These are phyloP conservation scores for Portunus trituberculatus DNA, from an alignment of 1,140 invertebrate genomes.

Conservation along the genomic window DNA sequence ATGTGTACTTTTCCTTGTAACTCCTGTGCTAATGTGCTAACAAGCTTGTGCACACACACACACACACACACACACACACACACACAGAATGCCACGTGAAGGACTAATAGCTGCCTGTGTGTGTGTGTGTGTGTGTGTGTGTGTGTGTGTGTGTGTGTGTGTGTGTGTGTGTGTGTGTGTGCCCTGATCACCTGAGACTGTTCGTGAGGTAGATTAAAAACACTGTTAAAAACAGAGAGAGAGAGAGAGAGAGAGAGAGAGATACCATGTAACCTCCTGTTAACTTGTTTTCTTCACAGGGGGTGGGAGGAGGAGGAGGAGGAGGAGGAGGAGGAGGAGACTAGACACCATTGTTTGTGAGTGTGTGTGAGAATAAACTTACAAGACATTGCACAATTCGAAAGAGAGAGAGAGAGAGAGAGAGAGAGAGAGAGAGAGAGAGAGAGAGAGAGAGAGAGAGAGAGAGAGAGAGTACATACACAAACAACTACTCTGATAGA, in stretches of 20 bases:
- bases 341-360: too few species aligned
- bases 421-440: too few species aligned
- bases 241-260: not conserved
- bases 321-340: too few species aligned
- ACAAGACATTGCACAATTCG: not conserved
- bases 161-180: not conserved
- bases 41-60: not conserved
- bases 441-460: too few species aligned
- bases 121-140: not conserved
- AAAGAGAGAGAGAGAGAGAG: too few species aligned
- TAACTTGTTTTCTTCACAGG: not conserved
- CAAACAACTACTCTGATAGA: not conserved
- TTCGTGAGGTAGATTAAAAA: not conserved
- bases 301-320: too few species aligned
- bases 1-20: too few species aligned
- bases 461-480: too few species aligned
- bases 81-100: not conserved
- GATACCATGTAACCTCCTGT: not conserved
- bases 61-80: constrained; percentile 36
- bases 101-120: not conserved
- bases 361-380: too few species aligned
- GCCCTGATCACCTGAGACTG: not conserved
- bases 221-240: not conserved
- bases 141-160: not conserved
- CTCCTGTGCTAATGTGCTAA: too few species aligned